phyloP scores from a whole-genome alignment of 2,797 vertebrate genomes.

The Acanthornis magna region DNA sequence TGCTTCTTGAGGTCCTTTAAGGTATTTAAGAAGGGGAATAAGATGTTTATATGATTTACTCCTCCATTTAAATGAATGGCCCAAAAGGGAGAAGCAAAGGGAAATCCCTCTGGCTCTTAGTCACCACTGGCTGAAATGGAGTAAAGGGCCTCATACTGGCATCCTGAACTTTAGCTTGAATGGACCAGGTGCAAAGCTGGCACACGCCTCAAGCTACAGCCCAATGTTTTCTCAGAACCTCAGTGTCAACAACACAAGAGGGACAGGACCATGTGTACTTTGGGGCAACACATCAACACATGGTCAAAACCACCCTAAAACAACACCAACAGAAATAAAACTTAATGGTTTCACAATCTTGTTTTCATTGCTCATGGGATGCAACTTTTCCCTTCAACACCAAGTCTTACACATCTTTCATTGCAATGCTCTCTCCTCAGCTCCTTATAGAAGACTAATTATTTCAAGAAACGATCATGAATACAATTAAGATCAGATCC shows the following conservation, averaged over 20 bases:
- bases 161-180: not conserved
- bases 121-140: not conserved
- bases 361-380: not conserved
- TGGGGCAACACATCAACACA: not conserved
- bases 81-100: not conserved
- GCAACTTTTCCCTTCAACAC: not conserved
- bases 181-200: not conserved
- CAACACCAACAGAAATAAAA: not conserved
- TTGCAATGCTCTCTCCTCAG: not conserved
- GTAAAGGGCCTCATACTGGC: not conserved
- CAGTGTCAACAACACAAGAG: not conserved
- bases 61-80: not conserved
- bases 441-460: not conserved
- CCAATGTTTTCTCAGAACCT: not conserved
- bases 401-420: not conserved
- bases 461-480: not conserved
- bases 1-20: not conserved
- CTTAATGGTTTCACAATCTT: not conserved
- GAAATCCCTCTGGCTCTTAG: not conserved
- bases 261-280: not conserved
- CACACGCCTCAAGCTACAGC: not conserved
- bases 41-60: not conserved
- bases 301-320: not conserved
- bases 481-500: not conserved
- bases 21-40: not conserved